Evolutionary conservation across 2,888 invertebrate species (phyloP), one percentile per base, ranked within the genome.

Genomic region (Callyntrura guangdongensis): DNA sequence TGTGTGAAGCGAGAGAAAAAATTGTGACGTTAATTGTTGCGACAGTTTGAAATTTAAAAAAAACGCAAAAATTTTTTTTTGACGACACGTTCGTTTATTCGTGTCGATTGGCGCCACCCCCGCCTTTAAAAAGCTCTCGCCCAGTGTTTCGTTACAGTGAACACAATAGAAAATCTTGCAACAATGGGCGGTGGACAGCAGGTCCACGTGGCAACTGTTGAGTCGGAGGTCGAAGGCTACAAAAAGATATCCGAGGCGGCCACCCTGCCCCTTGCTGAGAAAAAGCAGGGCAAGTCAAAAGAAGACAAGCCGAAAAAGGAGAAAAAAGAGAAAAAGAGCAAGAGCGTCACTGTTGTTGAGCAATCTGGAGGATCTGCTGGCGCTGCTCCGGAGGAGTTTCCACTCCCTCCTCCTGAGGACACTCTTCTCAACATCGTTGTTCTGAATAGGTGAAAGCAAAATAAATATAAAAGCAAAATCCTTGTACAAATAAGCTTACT

Each of bases 121-220:
- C 36, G 36, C 36, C n/a, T n/a, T 36, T 36, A 36, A 36, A 36
- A 36, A 36, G 6, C 2, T 36, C 36, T 6, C 3, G 36, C 6
- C 36, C 36, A 36, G 36, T 84, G 89, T 79, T 79, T 17, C 6
- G n/a, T 64, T 59, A 79, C 74, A 67, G 89, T 91, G 91, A 86
- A 36, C 45, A 88, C 84, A 47, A 47, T 82, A 67, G 74, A 53
- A 22, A 90, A 61, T 56, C 77, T 87, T 9, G 27, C 74, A 84
- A 92, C 86, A 89, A 94, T 94, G 94, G 94, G 94, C 69, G 94
- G 94, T 92, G 94, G 94, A 90, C 94, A 94, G 95, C 97, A 98
- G 96, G 97, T 98, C 95, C 98, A 98, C 96, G 97, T 98, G 95
- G 97, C 98, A 94, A 98, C 98, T 91, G 98, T 98, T 94, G 98